Base-by-base conservation (phyloP, 2,888 invertebrate species). In the Lepas anatifera region DNA sequence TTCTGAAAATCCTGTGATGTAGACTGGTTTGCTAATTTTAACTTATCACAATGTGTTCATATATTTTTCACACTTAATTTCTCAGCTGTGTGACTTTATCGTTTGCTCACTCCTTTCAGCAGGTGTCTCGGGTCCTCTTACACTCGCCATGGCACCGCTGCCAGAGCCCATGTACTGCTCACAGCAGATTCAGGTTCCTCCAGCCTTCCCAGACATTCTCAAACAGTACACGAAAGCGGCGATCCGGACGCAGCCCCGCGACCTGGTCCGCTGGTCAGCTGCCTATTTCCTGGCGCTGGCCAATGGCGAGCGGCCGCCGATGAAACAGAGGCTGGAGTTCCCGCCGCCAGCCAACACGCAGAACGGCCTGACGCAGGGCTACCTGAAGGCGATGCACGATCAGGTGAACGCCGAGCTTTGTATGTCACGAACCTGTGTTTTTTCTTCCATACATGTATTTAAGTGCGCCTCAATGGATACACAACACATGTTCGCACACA, bases 151-250 rank as follows among this genome's bases (percentile, higher is more conserved):
- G 66, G 39, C 66, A 25, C 66, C 66, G 1, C 66, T 66, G 25
- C 39, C 66, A 27, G 66, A 66, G 39, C 39, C 37, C 4, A 66
- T 66, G 66, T 66, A 66, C 66, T 66, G 66, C 39, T 66, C 66
- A 27, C 39, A 66, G 66, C 66, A 66, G 39, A 66, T 37, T 37
- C 52, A 43, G 58, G 88, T 94, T 71, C 93, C 93, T 0, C 89
- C 91, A 0, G 87, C 87, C 74, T 86, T 90, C 76, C 93, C 93
- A 0, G 87, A 88, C 77, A 87, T 94, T 68, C 80, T 94, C 70
- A 90, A 93, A 79, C 87, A 90, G 77, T 95, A 88, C 77, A 92
- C 92, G 63, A 94, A 94, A 84, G 92, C 93, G 43, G 94, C 93
- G 0, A 93, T 95, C 71, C 85, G 91, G 76, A 92, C 92, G 4